Base-by-base conservation (phyloP, 2,113 vertebrate species). In the Phoenicopterus ruber region DNA sequence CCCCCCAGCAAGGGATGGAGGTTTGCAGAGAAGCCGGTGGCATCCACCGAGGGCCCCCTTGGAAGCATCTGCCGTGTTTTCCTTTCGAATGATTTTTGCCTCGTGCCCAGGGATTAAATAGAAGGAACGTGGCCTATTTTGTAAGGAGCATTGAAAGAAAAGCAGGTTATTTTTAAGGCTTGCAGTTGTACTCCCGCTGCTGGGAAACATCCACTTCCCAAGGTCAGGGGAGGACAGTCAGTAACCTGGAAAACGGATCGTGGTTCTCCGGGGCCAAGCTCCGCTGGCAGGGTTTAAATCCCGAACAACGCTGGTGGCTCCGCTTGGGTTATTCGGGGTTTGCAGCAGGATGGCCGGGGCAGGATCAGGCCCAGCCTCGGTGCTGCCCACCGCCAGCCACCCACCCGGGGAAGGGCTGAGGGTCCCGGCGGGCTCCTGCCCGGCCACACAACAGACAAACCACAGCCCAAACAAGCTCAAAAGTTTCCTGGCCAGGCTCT, bases 131-230 rank as follows among this genome's bases (percentile, higher is more conserved):
- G 92, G 74, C 90, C 94, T 90, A 79, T 78, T 96, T 97, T 82
- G 86, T 71, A n/a, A 82, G 74, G 70, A 88, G n/a, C 71, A 16
- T 7, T 84, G 90, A 90, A 96, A 95, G 85, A 2, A 0, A 94
- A 88, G 42, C 83, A 34, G 77, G 93, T 94, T 97, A 95, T 97
- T 97, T 97, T 97, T 91, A 90, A 97, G 82, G 59, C 54, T 42
- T 49, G 65, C 2, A 26, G 94, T 90, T 90, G 50, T 95, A 79
- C 94, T 92, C 70, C 87, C 0, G 7, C 71, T 80, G 73, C 86
- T 67, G 85, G 85, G 87, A 92, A 86, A 81, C 40, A 70, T 69
- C 65, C 36, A 46, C 29, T 96, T 90, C 62, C 63, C 17, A 5
- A 63, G 92, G 91, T 93, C 77, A 76, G 65, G 34, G 50, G 50